These are phyloP conservation scores for Todiramphus saurophagus DNA, from an alignment of 2,113 vertebrate species.

Conservation along the genomic window DNA sequence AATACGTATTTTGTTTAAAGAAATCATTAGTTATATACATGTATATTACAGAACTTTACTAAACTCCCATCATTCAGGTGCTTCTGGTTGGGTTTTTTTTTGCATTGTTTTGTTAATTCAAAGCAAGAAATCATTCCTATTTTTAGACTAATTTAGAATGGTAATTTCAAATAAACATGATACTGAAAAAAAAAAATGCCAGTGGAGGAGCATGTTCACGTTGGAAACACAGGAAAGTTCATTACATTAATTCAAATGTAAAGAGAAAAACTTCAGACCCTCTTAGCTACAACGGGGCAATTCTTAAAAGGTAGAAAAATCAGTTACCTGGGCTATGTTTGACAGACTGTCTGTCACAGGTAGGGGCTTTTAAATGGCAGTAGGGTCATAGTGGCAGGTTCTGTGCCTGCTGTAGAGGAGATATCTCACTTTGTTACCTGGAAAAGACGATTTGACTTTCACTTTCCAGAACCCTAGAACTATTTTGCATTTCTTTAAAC, in stretches of 20 bases:
- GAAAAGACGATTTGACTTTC: background rate
- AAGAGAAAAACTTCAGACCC: background rate
- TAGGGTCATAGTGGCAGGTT: background rate
- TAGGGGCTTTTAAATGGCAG: background rate
- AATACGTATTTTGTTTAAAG: background rate
- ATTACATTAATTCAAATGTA: background rate
- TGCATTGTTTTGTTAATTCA: background rate
- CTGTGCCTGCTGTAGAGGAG: background rate
- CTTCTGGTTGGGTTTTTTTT: background rate
- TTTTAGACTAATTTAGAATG: background rate
- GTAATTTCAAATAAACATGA: background rate
- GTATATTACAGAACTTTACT: background rate
- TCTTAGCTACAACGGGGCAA: background rate
- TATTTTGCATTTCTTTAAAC: conserved; percentile 21
- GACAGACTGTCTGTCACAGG: background rate
- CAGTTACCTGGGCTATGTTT: background rate
- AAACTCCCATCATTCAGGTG: background rate
- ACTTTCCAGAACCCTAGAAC: background rate
- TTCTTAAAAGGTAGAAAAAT: background rate
- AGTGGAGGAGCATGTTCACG: background rate
- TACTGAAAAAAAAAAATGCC: background rate
- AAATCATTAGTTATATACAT: background rate
- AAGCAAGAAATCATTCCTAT: background rate
- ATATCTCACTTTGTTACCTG: background rate
- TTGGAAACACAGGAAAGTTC: background rate